Conservation (phyloP, 2,888 invertebrate genomes). For the Dioctria linearis region DNA sequence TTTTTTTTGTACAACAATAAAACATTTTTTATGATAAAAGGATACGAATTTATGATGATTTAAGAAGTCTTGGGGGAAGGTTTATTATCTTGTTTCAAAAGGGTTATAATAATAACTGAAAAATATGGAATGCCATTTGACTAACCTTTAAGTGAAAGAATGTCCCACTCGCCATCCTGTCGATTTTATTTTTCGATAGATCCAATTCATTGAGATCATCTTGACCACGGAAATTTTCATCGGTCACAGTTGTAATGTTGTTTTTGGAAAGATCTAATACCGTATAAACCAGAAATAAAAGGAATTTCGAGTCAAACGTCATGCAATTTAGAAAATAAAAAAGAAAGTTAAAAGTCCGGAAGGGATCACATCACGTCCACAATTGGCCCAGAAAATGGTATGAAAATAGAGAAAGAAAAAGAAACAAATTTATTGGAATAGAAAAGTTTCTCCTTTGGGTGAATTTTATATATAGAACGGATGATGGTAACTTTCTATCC, state of each 20-base stretch:
- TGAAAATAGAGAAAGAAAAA: slow-evolving; percentile 14
- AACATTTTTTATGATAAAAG: not conserved
- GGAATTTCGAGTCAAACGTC: slow-evolving; percentile 18
- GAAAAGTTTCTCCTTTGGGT: slow-evolving; percentile 15
- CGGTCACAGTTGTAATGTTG: slow-evolving; percentile 79
- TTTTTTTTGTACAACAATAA: not conserved
- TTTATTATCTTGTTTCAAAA: slow-evolving; percentile 4
- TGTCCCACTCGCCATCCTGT: slow-evolving; percentile 81
- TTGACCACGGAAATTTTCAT: slow-evolving; percentile 84
- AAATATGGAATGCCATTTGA: slow-evolving; percentile 33
- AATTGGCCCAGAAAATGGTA: not conserved
- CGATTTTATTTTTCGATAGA: slow-evolving; percentile 83
- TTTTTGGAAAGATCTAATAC: slow-evolving; percentile 81
- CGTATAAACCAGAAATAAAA: not conserved
- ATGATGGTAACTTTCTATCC: not conserved
- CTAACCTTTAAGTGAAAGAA: slow-evolving; percentile 78
- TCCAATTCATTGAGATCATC: slow-evolving; percentile 80
- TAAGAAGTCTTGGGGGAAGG: not conserved
- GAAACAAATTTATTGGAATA: slow-evolving; percentile 58
- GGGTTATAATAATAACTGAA: not conserved
- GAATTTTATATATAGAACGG: not conserved
- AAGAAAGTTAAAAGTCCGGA: slow-evolving; percentile 6
- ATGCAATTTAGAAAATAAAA: slow-evolving; percentile 40
- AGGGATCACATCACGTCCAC: slow-evolving; percentile 42
- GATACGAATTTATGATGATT: not conserved